phyloP scores from a whole-genome alignment of 1,140 invertebrate genomes.

The Nilaparvata lugens region DNA sequence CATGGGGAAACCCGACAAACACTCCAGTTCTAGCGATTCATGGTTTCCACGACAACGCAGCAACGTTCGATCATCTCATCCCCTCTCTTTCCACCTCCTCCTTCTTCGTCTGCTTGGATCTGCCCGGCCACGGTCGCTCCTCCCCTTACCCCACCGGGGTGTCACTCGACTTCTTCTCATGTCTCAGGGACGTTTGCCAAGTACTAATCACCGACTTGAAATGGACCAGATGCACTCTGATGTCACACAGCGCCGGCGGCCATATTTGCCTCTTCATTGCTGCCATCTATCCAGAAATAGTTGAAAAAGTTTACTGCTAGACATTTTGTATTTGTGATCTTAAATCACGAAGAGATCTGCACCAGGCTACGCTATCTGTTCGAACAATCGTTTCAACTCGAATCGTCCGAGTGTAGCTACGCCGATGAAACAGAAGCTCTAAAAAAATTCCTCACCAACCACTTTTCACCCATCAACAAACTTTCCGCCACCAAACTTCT shows the following conservation, averaged over 20 bases:
- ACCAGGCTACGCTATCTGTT: background rate
- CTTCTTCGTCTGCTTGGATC: constrained; percentile 54
- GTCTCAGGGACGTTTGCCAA: constrained; percentile 38
- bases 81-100: constrained; percentile 42
- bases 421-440: constrained; percentile 25
- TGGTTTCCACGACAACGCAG: constrained; percentile 53
- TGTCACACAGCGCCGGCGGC: constrained; percentile 51
- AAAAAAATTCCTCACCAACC: background rate
- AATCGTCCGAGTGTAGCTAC: background rate
- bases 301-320: constrained; percentile 45
- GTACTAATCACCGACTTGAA: constrained; percentile 43
- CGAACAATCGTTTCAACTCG: constrained; percentile 26
- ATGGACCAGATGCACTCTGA: constrained; percentile 42
- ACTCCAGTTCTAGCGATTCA: constrained; percentile 49
- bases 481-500: no score
- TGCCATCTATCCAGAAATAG: constrained; percentile 39
- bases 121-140: constrained; percentile 60
- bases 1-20: constrained; percentile 47
- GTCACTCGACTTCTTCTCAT: constrained; percentile 38
- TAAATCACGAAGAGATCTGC: constrained; percentile 22
- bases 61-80: constrained; percentile 53
- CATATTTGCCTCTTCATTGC: constrained; percentile 37
- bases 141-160: constrained; percentile 45
- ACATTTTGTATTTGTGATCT: constrained; percentile 35
- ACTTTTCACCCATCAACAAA: background rate